These are phyloP conservation scores for Condylura cristata DNA, from an alignment of 2,113 vertebrate species.

Conservation along the genomic window DNA sequence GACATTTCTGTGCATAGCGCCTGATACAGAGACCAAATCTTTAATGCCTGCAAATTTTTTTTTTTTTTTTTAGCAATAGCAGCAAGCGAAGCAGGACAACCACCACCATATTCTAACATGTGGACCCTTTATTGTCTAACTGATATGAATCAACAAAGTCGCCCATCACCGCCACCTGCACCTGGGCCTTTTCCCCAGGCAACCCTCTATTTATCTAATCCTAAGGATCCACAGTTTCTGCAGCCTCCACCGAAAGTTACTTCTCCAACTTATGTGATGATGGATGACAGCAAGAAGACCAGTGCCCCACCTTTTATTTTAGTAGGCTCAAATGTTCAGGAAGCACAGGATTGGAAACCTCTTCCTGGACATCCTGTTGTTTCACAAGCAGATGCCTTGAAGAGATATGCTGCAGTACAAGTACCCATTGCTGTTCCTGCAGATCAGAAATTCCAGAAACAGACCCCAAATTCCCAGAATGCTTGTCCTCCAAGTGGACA, in stretches of 20 bases:
- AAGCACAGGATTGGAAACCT: conserved; percentile 67
- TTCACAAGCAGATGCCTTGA: conserved; percentile 60
- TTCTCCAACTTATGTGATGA: conserved; percentile 76
- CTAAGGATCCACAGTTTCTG: conserved; percentile 77
- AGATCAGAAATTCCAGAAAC: conserved; percentile 72
- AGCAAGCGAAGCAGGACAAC: conserved; percentile 80
- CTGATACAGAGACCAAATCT: conserved; percentile 77
- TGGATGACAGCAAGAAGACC: conserved; percentile 72
- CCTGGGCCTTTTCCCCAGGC: conserved; percentile 75
- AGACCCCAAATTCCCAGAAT: neutral
- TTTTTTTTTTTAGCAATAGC: conserved; percentile 82
- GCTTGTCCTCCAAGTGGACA: conserved; percentile 60
- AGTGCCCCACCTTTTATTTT: conserved; percentile 80
- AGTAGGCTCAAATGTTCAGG: conserved; percentile 77
- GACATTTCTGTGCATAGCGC: conserved; percentile 69
- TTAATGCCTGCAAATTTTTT: conserved; percentile 76
- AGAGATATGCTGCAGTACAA: conserved; percentile 73
- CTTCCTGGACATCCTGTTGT: conserved; percentile 69
- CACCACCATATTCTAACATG: conserved; percentile 78
- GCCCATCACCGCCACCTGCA: conserved; percentile 76
- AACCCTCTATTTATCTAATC: conserved; percentile 69
- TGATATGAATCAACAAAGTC: conserved; percentile 80
- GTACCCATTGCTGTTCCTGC: conserved; percentile 76
- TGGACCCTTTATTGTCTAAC: conserved; percentile 83
- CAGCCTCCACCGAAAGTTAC: conserved; percentile 75